These are phyloP conservation scores for Galeopsomyia nigrocyanea DNA, from an alignment of 2,888 invertebrate genomes.

Conservation along the genomic window DNA sequence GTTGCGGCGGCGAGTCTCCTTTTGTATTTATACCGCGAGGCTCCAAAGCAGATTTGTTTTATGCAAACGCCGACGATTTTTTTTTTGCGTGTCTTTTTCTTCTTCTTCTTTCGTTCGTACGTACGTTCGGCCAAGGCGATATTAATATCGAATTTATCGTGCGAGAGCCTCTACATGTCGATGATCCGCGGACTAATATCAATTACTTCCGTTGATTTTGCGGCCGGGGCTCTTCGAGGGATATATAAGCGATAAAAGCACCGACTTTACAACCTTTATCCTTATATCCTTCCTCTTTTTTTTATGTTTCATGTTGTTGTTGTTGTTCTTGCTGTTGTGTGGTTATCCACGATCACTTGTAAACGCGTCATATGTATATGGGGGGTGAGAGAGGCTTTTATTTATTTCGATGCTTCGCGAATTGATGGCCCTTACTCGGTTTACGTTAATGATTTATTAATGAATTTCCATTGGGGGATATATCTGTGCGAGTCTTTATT, in stretches of 20 bases:
- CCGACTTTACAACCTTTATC: background rate
- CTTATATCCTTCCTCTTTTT: background rate
- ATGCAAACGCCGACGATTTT: constrained; percentile 48
- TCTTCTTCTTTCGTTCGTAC: constrained; percentile 19
- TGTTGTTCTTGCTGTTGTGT: background rate
- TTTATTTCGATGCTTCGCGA: constrained; percentile 15
- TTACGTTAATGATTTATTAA: constrained; percentile 2
- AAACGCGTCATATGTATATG: constrained; percentile 17
- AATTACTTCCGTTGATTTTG: constrained; percentile 47
- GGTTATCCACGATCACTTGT: constrained; percentile 33
- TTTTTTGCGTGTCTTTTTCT: constrained; percentile 43
- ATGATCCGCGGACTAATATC: constrained; percentile 42
- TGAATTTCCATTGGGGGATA: background rate
- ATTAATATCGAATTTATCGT: constrained; percentile 51
- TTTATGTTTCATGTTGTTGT: background rate
- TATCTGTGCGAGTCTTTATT: too few relatives aligned
- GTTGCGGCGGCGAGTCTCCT: constrained; percentile 61
- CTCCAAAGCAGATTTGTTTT: constrained; percentile 58
- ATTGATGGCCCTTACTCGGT: constrained; percentile 11
- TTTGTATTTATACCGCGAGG: constrained; percentile 57
- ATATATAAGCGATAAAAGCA: constrained; percentile 29
- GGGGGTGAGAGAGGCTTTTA: constrained; percentile 15
- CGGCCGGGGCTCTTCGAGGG: constrained; percentile 30
- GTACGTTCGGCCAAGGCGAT: constrained; percentile 28
- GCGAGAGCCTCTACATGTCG: constrained; percentile 6